A percentile compares a stretch with the other conserved stretches of the same genome.
Evolutionary conservation across 1,140 invertebrate species (phyloP).

Genomic region (Cardiocondyla obscurior): DNA sequence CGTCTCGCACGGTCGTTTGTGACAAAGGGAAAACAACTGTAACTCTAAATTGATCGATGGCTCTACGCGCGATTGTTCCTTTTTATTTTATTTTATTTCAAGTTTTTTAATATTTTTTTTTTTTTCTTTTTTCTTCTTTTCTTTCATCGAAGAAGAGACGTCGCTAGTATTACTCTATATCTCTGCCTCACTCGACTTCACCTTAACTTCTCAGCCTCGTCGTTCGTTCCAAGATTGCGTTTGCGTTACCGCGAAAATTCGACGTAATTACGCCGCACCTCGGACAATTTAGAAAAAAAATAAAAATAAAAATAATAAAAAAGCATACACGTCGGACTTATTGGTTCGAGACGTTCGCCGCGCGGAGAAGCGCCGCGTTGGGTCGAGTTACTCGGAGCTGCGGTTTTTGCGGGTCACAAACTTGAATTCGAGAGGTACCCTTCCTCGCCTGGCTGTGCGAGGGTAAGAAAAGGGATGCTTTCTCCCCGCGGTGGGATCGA

Average conservation of each 20-base stretch:
- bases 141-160: neutral
- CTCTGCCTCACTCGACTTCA: neutral
- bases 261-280: neutral
- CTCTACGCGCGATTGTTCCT: neutral
- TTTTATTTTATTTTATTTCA: too few relatives aligned
- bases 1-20: neutral
- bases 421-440: too few relatives aligned
- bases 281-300: neutral
- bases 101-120: too few relatives aligned
- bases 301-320: too few relatives aligned
- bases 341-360: neutral
- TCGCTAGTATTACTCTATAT: neutral
- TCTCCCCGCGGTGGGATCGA: slow-evolving; percentile 10
- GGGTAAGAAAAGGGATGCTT: neutral
- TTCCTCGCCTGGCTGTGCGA: too few relatives aligned
- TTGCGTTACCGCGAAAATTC: neutral
- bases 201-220: neutral
- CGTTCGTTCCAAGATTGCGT: neutral
- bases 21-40: neutral
- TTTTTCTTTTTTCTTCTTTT: neutral
- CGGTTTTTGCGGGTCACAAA: neutral
- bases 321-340: neutral
- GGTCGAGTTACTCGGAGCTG: too few relatives aligned
- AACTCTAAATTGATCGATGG: neutral
- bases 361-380: neutral